Percentiles rank a stretch among this genome's conserved stretches.
phyloP scores from a whole-genome alignment of 1,140 invertebrate genomes.

The Acyrthosiphon pisum region DNA sequence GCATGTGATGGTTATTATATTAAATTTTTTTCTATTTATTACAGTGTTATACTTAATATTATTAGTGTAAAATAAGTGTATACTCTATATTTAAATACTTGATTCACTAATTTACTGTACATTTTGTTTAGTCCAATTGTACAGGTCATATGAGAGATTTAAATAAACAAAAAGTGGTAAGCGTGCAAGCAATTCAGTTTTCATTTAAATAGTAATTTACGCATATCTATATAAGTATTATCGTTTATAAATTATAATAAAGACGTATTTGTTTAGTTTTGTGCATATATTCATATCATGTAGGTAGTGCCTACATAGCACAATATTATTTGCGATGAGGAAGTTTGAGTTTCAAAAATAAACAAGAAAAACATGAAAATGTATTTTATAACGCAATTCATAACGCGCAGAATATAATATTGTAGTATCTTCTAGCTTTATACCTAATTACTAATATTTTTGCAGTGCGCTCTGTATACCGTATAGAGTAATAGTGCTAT shows the following conservation, averaged over 20 bases:
- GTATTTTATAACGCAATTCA: no score
- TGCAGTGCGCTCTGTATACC: neutral
- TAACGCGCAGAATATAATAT: neutral
- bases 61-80: neutral
- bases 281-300: neutral
- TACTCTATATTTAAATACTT: neutral
- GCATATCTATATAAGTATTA: neutral
- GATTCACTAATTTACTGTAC: neutral
- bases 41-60: neutral
- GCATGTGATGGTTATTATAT: neutral
- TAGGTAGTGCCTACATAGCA: neutral
- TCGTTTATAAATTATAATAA: neutral
- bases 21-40: neutral
- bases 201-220: neutral
- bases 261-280: neutral
- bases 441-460: neutral
- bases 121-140: neutral
- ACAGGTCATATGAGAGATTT: neutral
- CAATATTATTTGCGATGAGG: neutral
- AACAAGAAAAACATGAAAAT: neutral
- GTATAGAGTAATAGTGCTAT: conserved; percentile 17
- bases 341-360: neutral
- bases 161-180: neutral
- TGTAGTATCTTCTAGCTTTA: neutral
- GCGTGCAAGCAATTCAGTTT: neutral